These are phyloP conservation scores for Stomatorhinus walkeri DNA, from an alignment of 2,797 vertebrate genomes.

Conservation along the genomic window DNA sequence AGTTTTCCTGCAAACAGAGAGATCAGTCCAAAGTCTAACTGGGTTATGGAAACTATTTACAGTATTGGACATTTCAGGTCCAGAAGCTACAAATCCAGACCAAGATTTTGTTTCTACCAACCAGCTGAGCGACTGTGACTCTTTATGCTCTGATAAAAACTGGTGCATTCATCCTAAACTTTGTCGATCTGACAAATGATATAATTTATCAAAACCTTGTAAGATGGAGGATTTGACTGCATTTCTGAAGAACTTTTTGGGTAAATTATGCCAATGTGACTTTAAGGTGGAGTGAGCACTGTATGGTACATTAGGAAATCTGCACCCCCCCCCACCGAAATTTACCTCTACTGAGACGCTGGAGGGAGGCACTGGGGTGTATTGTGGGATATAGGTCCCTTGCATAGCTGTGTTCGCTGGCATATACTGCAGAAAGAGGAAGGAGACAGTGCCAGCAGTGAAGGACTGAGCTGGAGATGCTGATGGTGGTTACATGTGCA, in stretches of 20 bases:
- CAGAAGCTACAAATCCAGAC: background rate
- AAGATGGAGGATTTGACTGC: background rate
- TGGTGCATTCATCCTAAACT: background rate
- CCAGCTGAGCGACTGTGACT: background rate
- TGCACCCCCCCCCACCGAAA: background rate
- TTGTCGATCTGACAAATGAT: background rate
- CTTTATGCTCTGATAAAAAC: background rate
- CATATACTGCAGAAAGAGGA: conserved; percentile 67
- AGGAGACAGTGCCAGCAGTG: conserved; percentile 23
- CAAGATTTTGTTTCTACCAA: background rate
- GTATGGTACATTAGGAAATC: background rate
- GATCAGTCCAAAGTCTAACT: background rate
- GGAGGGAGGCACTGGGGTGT: conserved; percentile 77
- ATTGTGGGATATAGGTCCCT: conserved; percentile 83
- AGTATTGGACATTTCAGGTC: background rate
- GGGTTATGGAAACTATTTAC: background rate
- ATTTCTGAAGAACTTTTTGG: background rate
- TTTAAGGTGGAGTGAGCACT: background rate
- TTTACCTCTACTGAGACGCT: conserved; percentile 76
- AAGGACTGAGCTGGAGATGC: too few relatives aligned
- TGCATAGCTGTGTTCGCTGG: conserved; percentile 78
- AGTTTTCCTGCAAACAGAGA: conserved; percentile 63
- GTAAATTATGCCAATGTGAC: background rate
- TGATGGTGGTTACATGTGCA: background rate
- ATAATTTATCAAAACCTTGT: background rate